Evolutionary conservation across 2,797 vertebrate genomes (phyloP), one percentile per base, ranked within the genome.

Genomic region (Enteromius anoplus): DNA sequence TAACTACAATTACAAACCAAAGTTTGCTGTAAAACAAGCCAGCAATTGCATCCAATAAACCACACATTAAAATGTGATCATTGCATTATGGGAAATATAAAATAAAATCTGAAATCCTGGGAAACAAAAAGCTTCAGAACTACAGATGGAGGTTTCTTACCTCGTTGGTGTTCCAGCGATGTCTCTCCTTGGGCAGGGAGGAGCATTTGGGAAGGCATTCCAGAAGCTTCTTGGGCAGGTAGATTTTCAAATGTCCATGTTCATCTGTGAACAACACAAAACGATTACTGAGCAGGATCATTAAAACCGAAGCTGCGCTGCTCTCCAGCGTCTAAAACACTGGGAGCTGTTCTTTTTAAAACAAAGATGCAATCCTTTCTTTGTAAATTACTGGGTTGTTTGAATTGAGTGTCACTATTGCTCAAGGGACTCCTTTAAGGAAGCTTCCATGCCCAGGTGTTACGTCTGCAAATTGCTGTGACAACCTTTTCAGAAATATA

Each of bases 91-190:
- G 21, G 21, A 45, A n/a, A 26, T 51, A 32, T 10, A 21, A 51
- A 34, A 23, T 3, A 0, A 0, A 73, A 19, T 19, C 82, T 47
- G 72, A 76, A 80, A 23, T 64, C 29, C 45, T 77, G 55, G 23
- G 26, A 5, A 55, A 60, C 5, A 19, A 65, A 70, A 58, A 42
- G 23, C 10, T 3, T 75, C 1, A 1, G 29, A 32, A 68, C n/a
- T 37, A 29, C 17, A n/a, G 5, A 45, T 19, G 34, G 66, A 65
- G 17, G 75, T 29, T 89, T 91, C 92, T 94, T 96, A 99, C 98
- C 98, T 99, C 98, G 21, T 99, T 99, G 93, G 98, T 99, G 97
- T 99, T 99, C 98, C 98, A 99, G 90, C 98, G 97, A 93, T 99
- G 98, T 93, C 98, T 96, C 94, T 99, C 98, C 94, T 98, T 99